Evolutionary conservation across 1,140 invertebrate species (phyloP).

Genomic region (Drosophila gunungcola): DNA sequence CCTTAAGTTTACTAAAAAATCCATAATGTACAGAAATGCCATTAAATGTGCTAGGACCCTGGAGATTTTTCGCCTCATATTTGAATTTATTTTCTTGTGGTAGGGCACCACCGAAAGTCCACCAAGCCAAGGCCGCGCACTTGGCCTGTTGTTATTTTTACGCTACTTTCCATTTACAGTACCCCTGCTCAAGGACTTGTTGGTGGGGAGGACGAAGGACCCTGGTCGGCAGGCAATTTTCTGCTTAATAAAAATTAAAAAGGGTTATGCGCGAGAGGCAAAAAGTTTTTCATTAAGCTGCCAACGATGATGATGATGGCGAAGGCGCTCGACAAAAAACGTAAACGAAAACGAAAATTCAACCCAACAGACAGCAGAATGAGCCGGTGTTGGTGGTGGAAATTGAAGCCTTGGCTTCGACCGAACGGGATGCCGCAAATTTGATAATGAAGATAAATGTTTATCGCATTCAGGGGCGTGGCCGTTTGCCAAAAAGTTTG

Average conservation of each 20-base stretch:
- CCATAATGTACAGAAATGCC: not conserved
- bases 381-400: not conserved
- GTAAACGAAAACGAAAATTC: not conserved
- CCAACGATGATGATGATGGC: conserved; percentile 47
- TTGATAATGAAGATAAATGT: conserved; percentile 82
- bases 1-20: not conserved
- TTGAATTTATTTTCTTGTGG: conserved; percentile 1
- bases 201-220: conserved; percentile 6
- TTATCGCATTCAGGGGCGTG: conserved; percentile 73
- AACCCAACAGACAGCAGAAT: not conserved
- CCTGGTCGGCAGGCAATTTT: conserved; percentile 69
- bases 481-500: conserved; percentile 71
- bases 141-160: conserved; percentile 46
- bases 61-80: not conserved
- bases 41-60: not conserved
- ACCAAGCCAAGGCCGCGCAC: conserved; percentile 47
- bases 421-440: conserved; percentile 59
- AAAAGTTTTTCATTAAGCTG: conserved; percentile 80
- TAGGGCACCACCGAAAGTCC: conserved; percentile 42
- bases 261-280: conserved; percentile 67
- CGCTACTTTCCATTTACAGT: conserved; percentile 52
- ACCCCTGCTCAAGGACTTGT: conserved; percentile 4
- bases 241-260: conserved; percentile 83
- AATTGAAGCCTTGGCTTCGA: conserved; percentile 8
- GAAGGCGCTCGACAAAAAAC: conserved; percentile 27